Evolutionary conservation across 2,797 vertebrate species (phyloP).

Genomic region (Myripristis murdjan): DNA sequence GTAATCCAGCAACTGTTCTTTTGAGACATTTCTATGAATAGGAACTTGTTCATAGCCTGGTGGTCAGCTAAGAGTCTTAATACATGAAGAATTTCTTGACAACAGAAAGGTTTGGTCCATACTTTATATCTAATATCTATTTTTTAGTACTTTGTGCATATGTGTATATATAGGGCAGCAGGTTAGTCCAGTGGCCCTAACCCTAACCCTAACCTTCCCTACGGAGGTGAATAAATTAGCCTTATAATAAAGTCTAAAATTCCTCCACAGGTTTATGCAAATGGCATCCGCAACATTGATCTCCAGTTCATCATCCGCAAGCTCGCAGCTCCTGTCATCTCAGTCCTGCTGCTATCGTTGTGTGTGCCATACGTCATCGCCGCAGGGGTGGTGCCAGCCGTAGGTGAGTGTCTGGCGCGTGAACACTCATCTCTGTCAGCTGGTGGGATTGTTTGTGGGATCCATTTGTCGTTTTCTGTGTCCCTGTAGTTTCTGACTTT

Average conservation of each 20-base stretch:
- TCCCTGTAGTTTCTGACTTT: too few relatives aligned
- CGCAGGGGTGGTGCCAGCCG: constrained; percentile 91
- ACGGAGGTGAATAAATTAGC: too few relatives aligned
- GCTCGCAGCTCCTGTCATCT: constrained; percentile 96
- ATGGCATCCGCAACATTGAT: constrained; percentile 98
- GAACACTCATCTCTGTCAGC: not conserved
- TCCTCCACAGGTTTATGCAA: constrained; percentile 93
- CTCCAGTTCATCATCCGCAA: constrained; percentile 97
- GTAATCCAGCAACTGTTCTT: not conserved
- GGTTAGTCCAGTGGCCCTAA: not conserved
- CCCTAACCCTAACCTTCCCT: too few relatives aligned
- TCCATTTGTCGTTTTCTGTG: not conserved
- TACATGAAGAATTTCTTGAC: not conserved
- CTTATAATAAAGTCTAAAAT: constrained; percentile 9
- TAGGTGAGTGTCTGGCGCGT: constrained; percentile 80
- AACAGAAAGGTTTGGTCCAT: too few relatives aligned
- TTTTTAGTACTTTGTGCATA: too few relatives aligned
- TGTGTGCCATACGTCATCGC: constrained; percentile 97
- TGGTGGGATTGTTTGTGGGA: not conserved
- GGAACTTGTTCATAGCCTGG: not conserved
- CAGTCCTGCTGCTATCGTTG: constrained; percentile 94
- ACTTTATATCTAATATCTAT: too few relatives aligned
- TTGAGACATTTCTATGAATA: not conserved
- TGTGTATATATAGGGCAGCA: not conserved
- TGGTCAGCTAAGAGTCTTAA: not conserved